phyloP scores from a whole-genome alignment of 2,888 invertebrate genomes.

The Linyphia triangularis region DNA sequence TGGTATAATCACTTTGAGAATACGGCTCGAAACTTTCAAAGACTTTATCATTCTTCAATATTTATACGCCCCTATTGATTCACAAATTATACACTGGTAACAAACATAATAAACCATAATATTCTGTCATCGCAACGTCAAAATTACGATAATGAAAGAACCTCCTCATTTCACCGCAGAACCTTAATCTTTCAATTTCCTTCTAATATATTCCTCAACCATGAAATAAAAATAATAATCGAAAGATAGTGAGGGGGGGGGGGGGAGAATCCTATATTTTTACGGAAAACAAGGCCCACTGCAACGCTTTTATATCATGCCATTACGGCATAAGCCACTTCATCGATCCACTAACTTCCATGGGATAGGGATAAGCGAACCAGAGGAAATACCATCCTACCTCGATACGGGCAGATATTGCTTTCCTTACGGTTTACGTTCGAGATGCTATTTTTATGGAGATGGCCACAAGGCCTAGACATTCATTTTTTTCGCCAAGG shows the following conservation, averaged over 20 bases:
- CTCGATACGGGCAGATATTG: constrained; percentile 52
- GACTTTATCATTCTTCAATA: too few species aligned
- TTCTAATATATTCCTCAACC: background rate
- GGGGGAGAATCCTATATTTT: too few species aligned
- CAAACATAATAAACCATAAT: too few species aligned
- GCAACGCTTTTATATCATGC: constrained; percentile 44
- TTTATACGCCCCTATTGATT: too few species aligned
- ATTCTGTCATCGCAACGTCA: too few species aligned
- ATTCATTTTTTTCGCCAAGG: constrained; percentile 26
- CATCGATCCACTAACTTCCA: constrained; percentile 31
- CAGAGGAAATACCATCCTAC: constrained; percentile 5
- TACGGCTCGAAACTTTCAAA: too few species aligned
- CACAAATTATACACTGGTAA: too few species aligned
- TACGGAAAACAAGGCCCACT: constrained; percentile 1
- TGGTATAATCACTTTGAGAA: too few species aligned
- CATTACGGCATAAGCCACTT: constrained; percentile 39
- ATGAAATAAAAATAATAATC: background rate
- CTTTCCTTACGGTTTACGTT: constrained; percentile 53
- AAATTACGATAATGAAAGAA: too few species aligned
- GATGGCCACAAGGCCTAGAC: constrained; percentile 60
- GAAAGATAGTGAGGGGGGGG: too few species aligned
- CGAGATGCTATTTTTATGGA: constrained; percentile 64
- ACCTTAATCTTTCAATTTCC: background rate
- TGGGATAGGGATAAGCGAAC: constrained; percentile 27
- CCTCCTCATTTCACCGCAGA: background rate